Conservation (phyloP, 1,140 invertebrate genomes). For the Drosophila kanapiae region DNA sequence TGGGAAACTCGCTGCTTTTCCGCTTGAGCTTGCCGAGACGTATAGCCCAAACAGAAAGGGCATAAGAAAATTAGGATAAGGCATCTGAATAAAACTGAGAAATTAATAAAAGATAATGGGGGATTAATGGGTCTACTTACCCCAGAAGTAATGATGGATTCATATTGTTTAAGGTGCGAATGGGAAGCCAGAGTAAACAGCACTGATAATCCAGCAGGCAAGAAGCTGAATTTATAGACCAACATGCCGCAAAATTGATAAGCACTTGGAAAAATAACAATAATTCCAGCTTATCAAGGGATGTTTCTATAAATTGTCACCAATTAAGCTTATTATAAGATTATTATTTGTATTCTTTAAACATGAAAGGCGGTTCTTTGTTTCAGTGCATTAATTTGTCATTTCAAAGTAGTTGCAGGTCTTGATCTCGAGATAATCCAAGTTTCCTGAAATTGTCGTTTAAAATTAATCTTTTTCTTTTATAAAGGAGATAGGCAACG, state of each 20-base stretch:
- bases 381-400: not conserved
- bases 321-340: not conserved
- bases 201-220: not conserved
- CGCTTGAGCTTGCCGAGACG: not conserved
- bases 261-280: not conserved
- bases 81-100: not conserved
- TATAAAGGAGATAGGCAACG: not conserved
- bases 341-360: not conserved
- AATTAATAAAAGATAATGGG: not conserved
- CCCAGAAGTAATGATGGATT: not conserved
- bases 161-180: not conserved
- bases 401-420: not conserved
- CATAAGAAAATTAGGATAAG: not conserved
- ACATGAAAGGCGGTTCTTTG: not conserved
- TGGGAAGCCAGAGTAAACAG: not conserved
- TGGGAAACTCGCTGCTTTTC: not conserved
- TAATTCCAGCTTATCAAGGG: not conserved
- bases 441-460: not conserved
- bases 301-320: not conserved
- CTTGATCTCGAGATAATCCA: not conserved
- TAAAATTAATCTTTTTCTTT: not conserved
- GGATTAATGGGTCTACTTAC: not conserved
- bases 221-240: constrained; percentile 1
- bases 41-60: not conserved
- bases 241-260: not conserved